phyloP scores from a whole-genome alignment of 2,888 invertebrate species.

The Drosophila villosipedis region DNA sequence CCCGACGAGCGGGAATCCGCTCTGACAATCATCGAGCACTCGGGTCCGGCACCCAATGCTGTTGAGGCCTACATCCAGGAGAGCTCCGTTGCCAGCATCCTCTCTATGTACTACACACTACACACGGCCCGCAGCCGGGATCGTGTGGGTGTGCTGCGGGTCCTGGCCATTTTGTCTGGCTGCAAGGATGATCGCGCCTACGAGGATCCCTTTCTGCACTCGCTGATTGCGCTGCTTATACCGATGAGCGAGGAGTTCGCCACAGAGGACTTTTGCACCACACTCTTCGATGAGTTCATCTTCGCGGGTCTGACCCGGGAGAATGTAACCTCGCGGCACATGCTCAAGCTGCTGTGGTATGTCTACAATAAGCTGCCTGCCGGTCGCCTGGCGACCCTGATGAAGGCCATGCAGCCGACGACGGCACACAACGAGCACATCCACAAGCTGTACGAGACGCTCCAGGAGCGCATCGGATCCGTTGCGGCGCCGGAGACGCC shows the following conservation, averaged over 20 bases:
- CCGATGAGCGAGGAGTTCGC: constrained; percentile 96
- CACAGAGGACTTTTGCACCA: constrained; percentile 97
- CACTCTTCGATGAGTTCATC: constrained; percentile 97
- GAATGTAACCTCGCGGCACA: constrained; percentile 94
- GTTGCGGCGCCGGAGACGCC: constrained; percentile 87
- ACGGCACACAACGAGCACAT: constrained; percentile 94
- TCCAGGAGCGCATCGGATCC: constrained; percentile 92
- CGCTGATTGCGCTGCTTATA: constrained; percentile 91
- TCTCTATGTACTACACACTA: constrained; percentile 97
- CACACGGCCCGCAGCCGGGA: constrained; percentile 94
- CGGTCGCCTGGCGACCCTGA: constrained; percentile 85
- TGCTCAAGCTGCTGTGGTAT: constrained; percentile 95
- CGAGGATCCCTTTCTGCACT: constrained; percentile 97
- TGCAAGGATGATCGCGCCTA: constrained; percentile 97
- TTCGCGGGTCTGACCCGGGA: constrained; percentile 95
- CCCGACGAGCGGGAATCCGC: constrained; percentile 97
- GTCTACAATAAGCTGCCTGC: constrained; percentile 92
- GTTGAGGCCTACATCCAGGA: constrained; percentile 96
- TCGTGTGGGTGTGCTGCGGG: constrained; percentile 92
- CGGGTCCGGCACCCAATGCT: constrained; percentile 96
- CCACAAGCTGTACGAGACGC: constrained; percentile 91
- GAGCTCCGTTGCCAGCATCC: constrained; percentile 95
- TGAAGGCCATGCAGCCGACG: constrained; percentile 86
- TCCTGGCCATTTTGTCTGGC: constrained; percentile 95
- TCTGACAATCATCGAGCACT: constrained; percentile 96